These are phyloP conservation scores for Rhegmatorhina hoffmannsi DNA, from an alignment of 2,113 vertebrate genomes.

Conservation along the genomic window DNA sequence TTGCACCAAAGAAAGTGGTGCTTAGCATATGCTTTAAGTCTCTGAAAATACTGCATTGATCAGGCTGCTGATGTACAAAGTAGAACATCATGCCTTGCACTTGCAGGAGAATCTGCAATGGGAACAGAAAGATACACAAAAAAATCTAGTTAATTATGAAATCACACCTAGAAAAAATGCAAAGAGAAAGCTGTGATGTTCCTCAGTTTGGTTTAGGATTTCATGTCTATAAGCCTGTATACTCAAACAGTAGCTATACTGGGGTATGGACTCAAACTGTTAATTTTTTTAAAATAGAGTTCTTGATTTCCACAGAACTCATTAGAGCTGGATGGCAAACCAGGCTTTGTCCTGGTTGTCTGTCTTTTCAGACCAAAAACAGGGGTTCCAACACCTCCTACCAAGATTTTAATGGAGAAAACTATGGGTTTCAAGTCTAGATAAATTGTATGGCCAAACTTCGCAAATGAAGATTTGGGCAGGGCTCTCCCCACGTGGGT, in stretches of 20 bases:
- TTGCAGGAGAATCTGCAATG: neutral
- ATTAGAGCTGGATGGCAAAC: neutral
- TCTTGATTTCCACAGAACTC: neutral
- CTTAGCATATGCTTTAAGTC: neutral
- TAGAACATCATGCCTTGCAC: neutral
- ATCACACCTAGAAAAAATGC: neutral
- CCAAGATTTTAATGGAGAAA: neutral
- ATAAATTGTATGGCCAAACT: too few relatives aligned
- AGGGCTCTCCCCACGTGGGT: too few relatives aligned
- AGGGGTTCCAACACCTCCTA: neutral
- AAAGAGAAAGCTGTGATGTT: neutral
- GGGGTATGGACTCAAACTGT: accelerated
- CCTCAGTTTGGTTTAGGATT: neutral
- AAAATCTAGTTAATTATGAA: neutral
- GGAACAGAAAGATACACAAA: neutral
- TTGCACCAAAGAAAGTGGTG: neutral
- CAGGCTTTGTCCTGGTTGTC: neutral
- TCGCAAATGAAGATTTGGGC: too few relatives aligned
- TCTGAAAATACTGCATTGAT: neutral
- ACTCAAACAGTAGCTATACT: neutral
- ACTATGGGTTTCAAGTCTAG: neutral
- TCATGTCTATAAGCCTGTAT: neutral
- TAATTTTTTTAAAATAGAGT: neutral
- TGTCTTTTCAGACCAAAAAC: neutral
- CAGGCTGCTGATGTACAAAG: too few relatives aligned